Conservation (phyloP, 2,888 invertebrate genomes). For the Digitonthophagus gazella region DNA sequence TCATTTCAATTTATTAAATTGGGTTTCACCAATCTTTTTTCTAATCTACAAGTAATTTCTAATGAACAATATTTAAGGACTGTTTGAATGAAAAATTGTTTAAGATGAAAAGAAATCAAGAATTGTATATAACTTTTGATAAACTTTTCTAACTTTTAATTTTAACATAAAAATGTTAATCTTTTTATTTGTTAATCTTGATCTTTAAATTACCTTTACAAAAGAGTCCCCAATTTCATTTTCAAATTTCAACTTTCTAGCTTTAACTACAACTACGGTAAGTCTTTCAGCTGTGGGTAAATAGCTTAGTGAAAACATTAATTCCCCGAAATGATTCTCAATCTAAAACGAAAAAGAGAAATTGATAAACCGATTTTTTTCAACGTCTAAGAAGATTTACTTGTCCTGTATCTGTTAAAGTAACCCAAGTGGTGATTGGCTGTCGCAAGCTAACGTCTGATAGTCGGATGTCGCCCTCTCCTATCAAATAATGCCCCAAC, state of each 20-base stretch:
- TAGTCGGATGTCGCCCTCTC: constrained; percentile 68
- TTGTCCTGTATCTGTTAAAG: constrained; percentile 68
- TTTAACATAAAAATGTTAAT: no score
- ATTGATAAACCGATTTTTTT: neutral
- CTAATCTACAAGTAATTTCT: no score
- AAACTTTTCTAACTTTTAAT: no score
- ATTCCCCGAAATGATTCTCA: constrained; percentile 67
- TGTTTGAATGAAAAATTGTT: no score
- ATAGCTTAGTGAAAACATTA: constrained; percentile 80
- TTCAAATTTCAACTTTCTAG: constrained; percentile 66
- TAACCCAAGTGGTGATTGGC: constrained; percentile 76
- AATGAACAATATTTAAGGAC: no score
- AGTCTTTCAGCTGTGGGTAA: constrained; percentile 79
- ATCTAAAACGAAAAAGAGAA: constrained; percentile 10
- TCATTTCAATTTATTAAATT: no score
- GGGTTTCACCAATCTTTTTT: no score
- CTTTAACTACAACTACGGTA: constrained; percentile 75
- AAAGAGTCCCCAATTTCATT: constrained; percentile 66
- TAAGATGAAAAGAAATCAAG: no score
- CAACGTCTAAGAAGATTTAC: constrained; percentile 18
- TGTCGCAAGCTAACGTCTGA: constrained; percentile 63
- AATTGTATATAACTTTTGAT: no score
- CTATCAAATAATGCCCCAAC: constrained; percentile 61
- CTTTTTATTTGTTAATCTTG: no score
- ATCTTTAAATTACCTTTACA: constrained; percentile 62